Base-by-base conservation (phyloP, 2,797 vertebrate genomes). In the Sebastes goodei region DNA sequence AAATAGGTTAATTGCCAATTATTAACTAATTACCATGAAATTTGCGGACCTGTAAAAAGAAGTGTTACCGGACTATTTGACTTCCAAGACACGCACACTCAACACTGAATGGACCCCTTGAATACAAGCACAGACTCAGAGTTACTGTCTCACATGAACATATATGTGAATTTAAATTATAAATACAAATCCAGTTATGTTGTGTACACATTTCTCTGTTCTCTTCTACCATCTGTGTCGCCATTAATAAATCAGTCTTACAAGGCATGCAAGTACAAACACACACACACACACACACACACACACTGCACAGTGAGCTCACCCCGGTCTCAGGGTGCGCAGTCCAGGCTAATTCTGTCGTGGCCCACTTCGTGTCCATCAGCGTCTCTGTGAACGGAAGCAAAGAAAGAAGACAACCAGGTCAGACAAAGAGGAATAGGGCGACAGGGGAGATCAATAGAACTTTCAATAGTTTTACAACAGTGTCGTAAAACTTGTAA, bases 301-400 rank as follows among this genome's bases (percentile, higher is more conserved):
- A 73, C 17, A 67, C 21, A 55, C 20, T 42, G 11, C 6, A 55
- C 14, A 23, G 38, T 62, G 55, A 76, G 95, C 97, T 97, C 95
- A 99, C 98, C 95, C 98, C 98, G 1, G 97, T 98, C 88, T 99
- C 98, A 1, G 98, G 98, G 94, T 99, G 97, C 83, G 97, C 94
- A 35, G 98, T 98, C 98, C 98, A 99, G 0, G 97, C 98, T 92
- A 99, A 92, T 92, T 99, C 98, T 56, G 98, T 99, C 0, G 98
- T 99, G 89, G 98, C 98, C 98, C 97, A 98, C 90, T 97, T 99
- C 1, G 97, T 99, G 95, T 99, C 98, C 98, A 99, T 99, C 92
- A 99, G 94, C 21, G 98, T 99, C 94, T 99, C 98, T 99, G 94
- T 80, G 93, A 93, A 80, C 1, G n/a, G 42, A 92, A 85, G 57